Evolutionary conservation across 2,797 vertebrate genomes (phyloP), one percentile per base, ranked within the genome.

Genomic region (Mus minutoides): DNA sequence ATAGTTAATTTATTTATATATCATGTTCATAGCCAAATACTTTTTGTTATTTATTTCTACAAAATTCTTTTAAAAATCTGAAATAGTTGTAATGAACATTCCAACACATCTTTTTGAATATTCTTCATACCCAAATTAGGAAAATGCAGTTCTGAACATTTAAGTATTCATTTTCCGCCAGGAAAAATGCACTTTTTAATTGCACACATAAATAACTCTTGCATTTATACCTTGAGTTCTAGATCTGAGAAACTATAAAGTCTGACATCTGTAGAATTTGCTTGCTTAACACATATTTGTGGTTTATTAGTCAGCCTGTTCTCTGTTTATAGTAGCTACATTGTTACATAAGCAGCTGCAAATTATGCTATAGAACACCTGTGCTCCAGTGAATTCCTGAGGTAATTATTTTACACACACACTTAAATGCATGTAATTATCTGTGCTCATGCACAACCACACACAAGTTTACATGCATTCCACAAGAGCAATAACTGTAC

Each of bases 281-380:
- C 96, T 97, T 96, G 52, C 31, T 92, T 0, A 49, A 46, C 75
- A 86, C 82, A 88, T 87, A 79, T 86, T 93, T 12, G 0, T 78
- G 88, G 64, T 40, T 87, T 92, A 82, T 82, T 80, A 94, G 64
- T 37, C 56, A 52, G 26, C 16, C 12, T 75, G 31, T 85, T 97
- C 85, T 97, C 94, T 97, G 93, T n/a, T 79, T 89, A 94, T 52
- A 95, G 94, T 83, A 96, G 77, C 67, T 90, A 0, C 19, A 92
- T 92, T 37, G 12, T 93, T 88, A 40, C 58, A 75, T 94, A 95
- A 88, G 96, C 86, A 97, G 88, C 69, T 75, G n/a, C 67, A 96
- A 78, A 95, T 95, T 87, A 26, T 84, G 62, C 21, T 88, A 58
- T 90, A 10, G 86, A 96, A 93, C n/a, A 62, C 85, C 69, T 0